A percentile compares a stretch with the other conserved stretches of the same genome.
These are phyloP conservation scores for Hephaestus fuliginosus DNA, from an alignment of 2,797 vertebrate species.

Conservation along the genomic window DNA sequence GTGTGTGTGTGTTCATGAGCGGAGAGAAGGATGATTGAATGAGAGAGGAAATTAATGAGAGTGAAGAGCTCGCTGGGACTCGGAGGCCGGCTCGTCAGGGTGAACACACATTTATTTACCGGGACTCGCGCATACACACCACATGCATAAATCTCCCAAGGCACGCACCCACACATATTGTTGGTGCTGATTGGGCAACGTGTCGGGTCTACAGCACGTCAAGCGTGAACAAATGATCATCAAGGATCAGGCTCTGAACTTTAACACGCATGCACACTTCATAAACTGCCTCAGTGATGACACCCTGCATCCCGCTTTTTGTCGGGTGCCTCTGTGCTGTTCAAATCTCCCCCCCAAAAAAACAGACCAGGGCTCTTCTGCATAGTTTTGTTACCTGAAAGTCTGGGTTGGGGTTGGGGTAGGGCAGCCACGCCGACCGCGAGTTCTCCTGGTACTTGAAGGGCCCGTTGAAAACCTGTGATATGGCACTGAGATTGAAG, in stretches of 20 bases:
- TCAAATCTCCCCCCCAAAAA: neutral
- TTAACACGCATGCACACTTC: neutral
- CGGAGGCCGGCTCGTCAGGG: constrained; percentile 33
- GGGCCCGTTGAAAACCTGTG: constrained; percentile 94
- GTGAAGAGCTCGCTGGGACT: constrained; percentile 44
- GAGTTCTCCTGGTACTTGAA: constrained; percentile 99
- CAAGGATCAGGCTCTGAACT: constrained; percentile 25
- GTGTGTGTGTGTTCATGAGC: constrained; percentile 52
- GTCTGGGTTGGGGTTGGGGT: constrained; percentile 96
- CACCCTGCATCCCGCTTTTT: neutral
- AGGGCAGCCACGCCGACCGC: constrained; percentile 96
- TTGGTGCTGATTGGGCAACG: constrained; percentile 33
- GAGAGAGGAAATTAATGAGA: constrained; percentile 67
- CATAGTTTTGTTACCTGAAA: constrained; percentile 91
- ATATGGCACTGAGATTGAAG: constrained; percentile 97
- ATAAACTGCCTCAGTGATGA: neutral
- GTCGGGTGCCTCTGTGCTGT: neutral
- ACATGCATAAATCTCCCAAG: constrained; percentile 25
- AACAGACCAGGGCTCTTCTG: neutral
- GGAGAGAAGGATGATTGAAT: constrained; percentile 60
- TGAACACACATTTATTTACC: constrained; percentile 51
- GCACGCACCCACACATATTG: constrained; percentile 15
- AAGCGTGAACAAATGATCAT: constrained; percentile 41
- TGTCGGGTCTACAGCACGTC: constrained; percentile 37
- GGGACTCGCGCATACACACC: constrained; percentile 29